Conservation (phyloP, 2,113 vertebrate genomes). For the Brachypodius melanocephalos region DNA sequence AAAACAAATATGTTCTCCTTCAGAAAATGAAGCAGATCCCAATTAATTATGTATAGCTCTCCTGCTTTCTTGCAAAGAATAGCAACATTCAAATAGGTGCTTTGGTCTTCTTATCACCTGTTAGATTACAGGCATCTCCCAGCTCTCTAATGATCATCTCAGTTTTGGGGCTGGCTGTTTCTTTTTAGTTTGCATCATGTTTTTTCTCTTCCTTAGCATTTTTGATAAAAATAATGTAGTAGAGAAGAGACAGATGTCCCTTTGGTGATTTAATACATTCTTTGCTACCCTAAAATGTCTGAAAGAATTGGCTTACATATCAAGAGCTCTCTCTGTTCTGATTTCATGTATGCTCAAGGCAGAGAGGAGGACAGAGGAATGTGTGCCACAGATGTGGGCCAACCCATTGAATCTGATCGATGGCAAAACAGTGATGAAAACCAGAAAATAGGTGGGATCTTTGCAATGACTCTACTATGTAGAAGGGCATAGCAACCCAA, state of each 20-base stretch:
- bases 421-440: neutral
- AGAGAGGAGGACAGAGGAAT: neutral
- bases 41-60: conserved; percentile 62
- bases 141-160: conserved; percentile 11
- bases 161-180: neutral
- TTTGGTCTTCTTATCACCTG: conserved; percentile 42
- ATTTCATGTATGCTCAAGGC: neutral
- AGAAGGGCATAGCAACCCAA: neutral
- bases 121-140: conserved; percentile 48
- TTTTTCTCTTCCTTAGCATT: conserved; percentile 1
- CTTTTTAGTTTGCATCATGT: neutral
- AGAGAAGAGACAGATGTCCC: neutral
- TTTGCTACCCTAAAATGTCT: neutral
- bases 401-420: neutral
- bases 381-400: neutral
- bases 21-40: conserved; percentile 65
- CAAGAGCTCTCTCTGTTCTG: neutral
- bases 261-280: neutral
- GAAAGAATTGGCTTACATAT: neutral
- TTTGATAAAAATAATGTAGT: conserved; percentile 13
- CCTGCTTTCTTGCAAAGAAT: conserved; percentile 2
- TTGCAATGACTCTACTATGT: neutral
- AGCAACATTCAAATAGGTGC: conserved; percentile 1
- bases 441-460: neutral
- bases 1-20: conserved; percentile 54